Evolutionary conservation across 1,140 invertebrate genomes (phyloP), one percentile per base, ranked within the genome.

Genomic region (Anastrepha ludens): DNA sequence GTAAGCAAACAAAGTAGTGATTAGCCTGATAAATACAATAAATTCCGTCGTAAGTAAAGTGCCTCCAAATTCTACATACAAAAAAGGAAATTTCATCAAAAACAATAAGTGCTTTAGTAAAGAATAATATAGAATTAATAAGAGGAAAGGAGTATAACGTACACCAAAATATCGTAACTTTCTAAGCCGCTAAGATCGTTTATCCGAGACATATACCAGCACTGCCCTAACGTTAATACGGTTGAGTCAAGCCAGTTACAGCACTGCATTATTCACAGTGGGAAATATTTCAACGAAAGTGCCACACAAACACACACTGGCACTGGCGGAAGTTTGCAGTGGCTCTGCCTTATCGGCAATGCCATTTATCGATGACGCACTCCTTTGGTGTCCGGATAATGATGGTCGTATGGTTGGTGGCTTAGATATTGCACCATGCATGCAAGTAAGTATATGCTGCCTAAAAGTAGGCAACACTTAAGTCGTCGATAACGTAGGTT

Each of bases 351-450:
- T 95, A 91, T 94, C 95, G 95, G 95, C 95, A 95, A 98, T 98
- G 97, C 97, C 97, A 94, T 98, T 98, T 95, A 98, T 98, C 94
- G 97, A 98, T 94, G 97, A 98, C 95, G 97, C 98, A 92, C 94
- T 97, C 89, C 95, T 98, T 90, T 98, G 97, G 97, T 97, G 97
- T 95, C 96, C 97, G 92, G 97, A 98, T 94, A 97, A 97, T 94
- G 97, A 98, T 94, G 97, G 96, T 93, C 98, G 97, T 94, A 97
- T 98, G 95, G 97, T 98, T 89, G 92, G 91, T 89, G 92, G 92
- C 88, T 90, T 92, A 92, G 97, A 98, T 93, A 94, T 98, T 89
- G 97, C 96, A 88, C 96, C 96, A 93, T 98, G 97, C 94, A 95
- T 98, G 91, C 96, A 96, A 95, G 97, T 97, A 94, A 94, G 94